These are phyloP conservation scores for Oxygymnocypris stewartii DNA, from an alignment of 2,113 vertebrate species.

Conservation along the genomic window DNA sequence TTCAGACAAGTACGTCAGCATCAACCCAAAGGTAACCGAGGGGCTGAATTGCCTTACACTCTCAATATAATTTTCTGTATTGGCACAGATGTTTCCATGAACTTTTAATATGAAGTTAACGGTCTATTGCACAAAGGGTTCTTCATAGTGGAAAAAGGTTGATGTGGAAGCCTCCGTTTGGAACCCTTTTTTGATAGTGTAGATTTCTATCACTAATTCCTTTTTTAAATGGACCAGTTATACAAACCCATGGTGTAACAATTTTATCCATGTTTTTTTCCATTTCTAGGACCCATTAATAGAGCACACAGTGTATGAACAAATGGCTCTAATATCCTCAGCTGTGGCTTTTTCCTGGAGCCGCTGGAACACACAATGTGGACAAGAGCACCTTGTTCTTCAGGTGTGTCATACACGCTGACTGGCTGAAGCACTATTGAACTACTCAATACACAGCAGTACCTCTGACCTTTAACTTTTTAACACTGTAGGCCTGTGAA, in stretches of 20 bases:
- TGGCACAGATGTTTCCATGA: neutral
- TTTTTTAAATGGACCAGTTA: neutral
- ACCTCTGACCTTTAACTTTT: neutral
- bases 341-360: slow-evolving; percentile 86
- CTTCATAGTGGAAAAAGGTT: neutral
- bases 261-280: neutral
- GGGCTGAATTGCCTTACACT: neutral
- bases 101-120: neutral
- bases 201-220: neutral
- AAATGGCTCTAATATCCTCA: slow-evolving; percentile 85
- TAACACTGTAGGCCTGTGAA: slow-evolving; percentile 75
- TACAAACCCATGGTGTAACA: neutral
- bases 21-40: slow-evolving; percentile 75
- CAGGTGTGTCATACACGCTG: slow-evolving; percentile 72
- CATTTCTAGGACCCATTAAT: slow-evolving; percentile 71
- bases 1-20: slow-evolving; percentile 76
- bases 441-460: neutral
- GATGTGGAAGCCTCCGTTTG: neutral
- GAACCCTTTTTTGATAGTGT: neutral
- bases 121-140: neutral
- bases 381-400: slow-evolving; percentile 75
- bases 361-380: slow-evolving; percentile 84
- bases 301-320: slow-evolving; percentile 80
- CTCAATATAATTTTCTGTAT: neutral
- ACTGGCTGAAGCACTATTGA: neutral